Evolutionary conservation across 2,888 invertebrate species (phyloP), one percentile per base, ranked within the genome.

Genomic region (Ennomos erosarius): DNA sequence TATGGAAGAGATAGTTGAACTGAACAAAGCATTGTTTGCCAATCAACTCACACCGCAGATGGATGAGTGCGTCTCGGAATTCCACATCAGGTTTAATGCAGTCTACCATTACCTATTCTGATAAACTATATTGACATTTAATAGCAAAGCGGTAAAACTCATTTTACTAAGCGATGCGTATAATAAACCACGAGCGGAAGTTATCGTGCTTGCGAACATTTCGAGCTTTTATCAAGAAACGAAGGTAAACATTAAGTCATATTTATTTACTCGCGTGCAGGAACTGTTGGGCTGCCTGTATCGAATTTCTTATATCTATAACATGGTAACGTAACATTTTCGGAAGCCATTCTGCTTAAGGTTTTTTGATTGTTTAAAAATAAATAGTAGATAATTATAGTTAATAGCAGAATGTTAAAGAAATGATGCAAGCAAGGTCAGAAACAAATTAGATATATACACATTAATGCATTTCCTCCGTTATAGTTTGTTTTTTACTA

Each of bases 11-110:
- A 68, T 63, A 57, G 69, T 68, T 68, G 65, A 73, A 69, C 74
- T 67, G 76, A 76, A 76, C 75, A 70, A 71, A 71, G 81, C 72
- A 79, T 78, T 85, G 85, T 84, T 85, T 82, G 85, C 83, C 83
- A 88, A 87, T 88, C 87, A 87, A 78, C 74, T 75, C 76, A 79
- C 78, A 81, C 81, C 79, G 72, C 68, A 65, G 64, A 63, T 63
- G 65, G 64, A 63, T 63, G 65, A 63, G 59, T 65, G 56, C 59
- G 45, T 57, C 56, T 65, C 57, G 57, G 69, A 67, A 69, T 68
- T 66, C 64, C 63, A 47, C 51, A 52, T 52, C 64, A 59, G 62
- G 63, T 65, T 67, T 60, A 62, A 64, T 67, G 53, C 61, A 64
- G 59, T 60, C 51, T 57, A 39, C 55, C 50, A 62, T 61, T 64